These are phyloP conservation scores for Drosophila baimaii DNA, from an alignment of 1,140 invertebrate genomes.

Conservation along the genomic window DNA sequence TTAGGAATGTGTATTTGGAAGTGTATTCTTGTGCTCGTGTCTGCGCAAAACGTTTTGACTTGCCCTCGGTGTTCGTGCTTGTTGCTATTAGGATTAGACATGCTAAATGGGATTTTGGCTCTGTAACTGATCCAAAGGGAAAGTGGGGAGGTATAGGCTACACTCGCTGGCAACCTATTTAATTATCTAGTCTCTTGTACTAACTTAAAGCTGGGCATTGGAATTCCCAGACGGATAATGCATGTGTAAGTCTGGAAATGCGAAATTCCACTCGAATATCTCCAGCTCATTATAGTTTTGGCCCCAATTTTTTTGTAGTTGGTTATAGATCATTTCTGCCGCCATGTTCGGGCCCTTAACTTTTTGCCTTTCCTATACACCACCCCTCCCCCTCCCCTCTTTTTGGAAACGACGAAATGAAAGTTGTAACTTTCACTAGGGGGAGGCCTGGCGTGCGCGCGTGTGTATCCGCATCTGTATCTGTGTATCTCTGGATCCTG, in stretches of 20 bases:
- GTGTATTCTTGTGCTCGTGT: slow-evolving; percentile 19
- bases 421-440: slow-evolving; percentile 75
- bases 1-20: neutral
- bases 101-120: slow-evolving; percentile 41
- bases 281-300: slow-evolving; percentile 49
- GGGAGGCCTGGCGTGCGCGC: slow-evolving; percentile 44
- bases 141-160: slow-evolving; percentile 10
- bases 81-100: slow-evolving; percentile 55
- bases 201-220: too few relatives aligned
- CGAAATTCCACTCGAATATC: slow-evolving; percentile 20
- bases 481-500: slow-evolving; percentile 16
- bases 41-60: slow-evolving; percentile 60
- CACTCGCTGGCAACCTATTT: too few relatives aligned
- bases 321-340: slow-evolving; percentile 23
- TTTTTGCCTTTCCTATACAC: neutral
- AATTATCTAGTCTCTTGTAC: neutral
- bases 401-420: slow-evolving; percentile 51
- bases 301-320: slow-evolving; percentile 29
- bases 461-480: slow-evolving; percentile 15
- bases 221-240: neutral
- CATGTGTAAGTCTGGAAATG: slow-evolving; percentile 8
- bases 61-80: slow-evolving; percentile 53
- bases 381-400: too few relatives aligned
- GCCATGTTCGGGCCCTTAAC: slow-evolving; percentile 5
- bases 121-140: slow-evolving; percentile 17